Percentiles rank a stretch among this genome's conserved stretches.
These are phyloP conservation scores for Lagopus leucura DNA, from an alignment of 2,113 vertebrate species.

Conservation along the genomic window DNA sequence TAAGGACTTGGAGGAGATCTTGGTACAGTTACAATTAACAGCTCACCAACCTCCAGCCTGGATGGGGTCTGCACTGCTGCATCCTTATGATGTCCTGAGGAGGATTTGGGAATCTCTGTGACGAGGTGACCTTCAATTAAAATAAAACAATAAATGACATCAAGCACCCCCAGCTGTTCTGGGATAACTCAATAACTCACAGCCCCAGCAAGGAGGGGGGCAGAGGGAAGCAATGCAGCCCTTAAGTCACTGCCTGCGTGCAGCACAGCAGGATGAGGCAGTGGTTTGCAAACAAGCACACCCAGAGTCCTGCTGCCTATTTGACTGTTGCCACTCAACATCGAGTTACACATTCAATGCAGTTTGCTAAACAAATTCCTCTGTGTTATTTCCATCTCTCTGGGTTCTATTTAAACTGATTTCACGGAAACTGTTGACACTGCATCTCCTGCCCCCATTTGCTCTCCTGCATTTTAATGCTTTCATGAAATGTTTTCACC, in stretches of 20 bases:
- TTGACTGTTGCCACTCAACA: background rate
- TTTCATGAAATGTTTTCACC: too few species aligned
- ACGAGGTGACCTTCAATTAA: background rate
- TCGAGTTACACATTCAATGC: fast-evolving
- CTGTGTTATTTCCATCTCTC: background rate
- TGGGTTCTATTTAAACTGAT: background rate
- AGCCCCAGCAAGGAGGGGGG: background rate
- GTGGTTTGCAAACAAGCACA: background rate
- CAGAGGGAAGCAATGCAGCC: background rate
- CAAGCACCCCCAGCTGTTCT: background rate
- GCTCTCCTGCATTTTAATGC: background rate
- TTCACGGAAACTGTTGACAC: fast-evolving
- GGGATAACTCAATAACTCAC: too few species aligned
- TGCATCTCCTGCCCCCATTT: fast-evolving
- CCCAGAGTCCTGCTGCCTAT: fast-evolving
- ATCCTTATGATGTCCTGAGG: background rate
- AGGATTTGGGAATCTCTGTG: background rate
- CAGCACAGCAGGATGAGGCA: background rate
- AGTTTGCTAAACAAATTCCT: constrained; percentile 74
- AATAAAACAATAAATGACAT: background rate
- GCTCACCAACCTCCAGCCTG: background rate
- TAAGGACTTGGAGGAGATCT: background rate
- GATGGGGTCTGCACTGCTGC: background rate
- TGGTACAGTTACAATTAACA: fast-evolving
- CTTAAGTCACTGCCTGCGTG: fast-evolving